Percentiles rank a stretch among this genome's conserved stretches.
Conservation (phyloP, 92 coral and sea anemone species). For the Siderastrea radians region DNA sequence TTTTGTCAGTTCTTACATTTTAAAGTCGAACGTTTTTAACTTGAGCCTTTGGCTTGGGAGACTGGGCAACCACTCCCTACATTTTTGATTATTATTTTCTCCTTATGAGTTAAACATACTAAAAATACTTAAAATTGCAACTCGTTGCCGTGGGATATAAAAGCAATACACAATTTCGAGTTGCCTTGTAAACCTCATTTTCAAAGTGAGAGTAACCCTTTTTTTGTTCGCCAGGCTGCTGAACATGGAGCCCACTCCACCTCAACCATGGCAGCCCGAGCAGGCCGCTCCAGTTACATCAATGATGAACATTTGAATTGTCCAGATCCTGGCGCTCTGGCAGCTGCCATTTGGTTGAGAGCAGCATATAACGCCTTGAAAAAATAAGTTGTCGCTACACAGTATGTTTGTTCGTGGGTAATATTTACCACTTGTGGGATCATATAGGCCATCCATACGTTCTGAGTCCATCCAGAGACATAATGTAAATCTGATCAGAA, state of each 20-base stretch:
- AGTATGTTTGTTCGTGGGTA: neutral
- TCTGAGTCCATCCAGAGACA: no score
- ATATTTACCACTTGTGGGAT: neutral
- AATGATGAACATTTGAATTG: slow-evolving; percentile 77
- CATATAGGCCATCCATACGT: neutral
- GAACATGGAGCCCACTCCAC: slow-evolving; percentile 93
- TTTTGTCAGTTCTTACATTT: no score
- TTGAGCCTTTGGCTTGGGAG: no score
- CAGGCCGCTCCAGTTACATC: slow-evolving; percentile 97
- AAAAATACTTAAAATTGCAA: no score
- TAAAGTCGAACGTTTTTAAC: no score
- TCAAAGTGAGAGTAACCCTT: neutral
- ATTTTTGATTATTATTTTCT: no score
- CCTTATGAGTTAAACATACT: no score
- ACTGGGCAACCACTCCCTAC: no score
- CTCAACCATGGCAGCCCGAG: slow-evolving; percentile 94
- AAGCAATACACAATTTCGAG: no score
- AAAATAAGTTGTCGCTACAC: neutral
- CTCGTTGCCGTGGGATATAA: no score
- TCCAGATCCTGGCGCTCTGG: slow-evolving; percentile 97
- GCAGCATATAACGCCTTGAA: slow-evolving; percentile 84
- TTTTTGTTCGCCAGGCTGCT: slow-evolving; percentile 75
- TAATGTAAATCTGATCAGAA: no score
- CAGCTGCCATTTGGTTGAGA: slow-evolving; percentile 87
- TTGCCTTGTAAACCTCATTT: neutral